Conservation (phyloP, 2,113 vertebrate genomes). For the Anoura caudifer region DNA sequence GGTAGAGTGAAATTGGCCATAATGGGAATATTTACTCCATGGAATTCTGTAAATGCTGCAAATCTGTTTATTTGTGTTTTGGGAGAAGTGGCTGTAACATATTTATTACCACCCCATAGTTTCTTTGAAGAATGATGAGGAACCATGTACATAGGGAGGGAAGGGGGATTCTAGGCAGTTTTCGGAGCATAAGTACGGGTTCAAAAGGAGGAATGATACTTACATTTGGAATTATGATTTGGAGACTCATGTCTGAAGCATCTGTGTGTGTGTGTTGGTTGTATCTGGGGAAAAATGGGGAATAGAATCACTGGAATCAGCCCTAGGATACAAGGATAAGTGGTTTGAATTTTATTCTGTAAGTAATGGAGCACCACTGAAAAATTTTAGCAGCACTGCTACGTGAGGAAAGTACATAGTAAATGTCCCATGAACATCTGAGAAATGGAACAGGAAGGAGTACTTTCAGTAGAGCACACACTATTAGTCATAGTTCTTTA, state of each 20-base stretch:
- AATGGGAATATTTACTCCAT: not conserved
- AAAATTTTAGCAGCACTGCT: not conserved
- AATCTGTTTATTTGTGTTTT: not conserved
- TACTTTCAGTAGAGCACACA: not conserved
- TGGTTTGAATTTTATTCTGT: not conserved
- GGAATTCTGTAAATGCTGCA: not conserved
- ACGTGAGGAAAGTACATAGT: not conserved
- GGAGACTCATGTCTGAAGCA: not conserved
- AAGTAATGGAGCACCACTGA: not conserved
- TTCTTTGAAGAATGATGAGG: not conserved
- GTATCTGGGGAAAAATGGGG: not conserved
- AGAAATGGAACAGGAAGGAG: not conserved
- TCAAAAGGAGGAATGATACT: not conserved
- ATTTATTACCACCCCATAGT: not conserved
- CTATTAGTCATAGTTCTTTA: not conserved
- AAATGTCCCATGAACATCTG: not conserved
- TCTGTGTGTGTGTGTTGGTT: not conserved
- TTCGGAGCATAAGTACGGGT: not conserved
- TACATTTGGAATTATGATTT: not conserved
- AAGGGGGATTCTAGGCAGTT: not conserved
- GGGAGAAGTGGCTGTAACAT: not conserved
- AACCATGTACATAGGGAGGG: not conserved
- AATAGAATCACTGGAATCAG: not conserved
- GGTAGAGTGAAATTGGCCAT: not conserved
- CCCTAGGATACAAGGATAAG: not conserved